Percentiles rank a stretch among this genome's conserved stretches.
Evolutionary conservation across 2,888 invertebrate species (phyloP).

Genomic region (Aproaerema taeniolella): DNA sequence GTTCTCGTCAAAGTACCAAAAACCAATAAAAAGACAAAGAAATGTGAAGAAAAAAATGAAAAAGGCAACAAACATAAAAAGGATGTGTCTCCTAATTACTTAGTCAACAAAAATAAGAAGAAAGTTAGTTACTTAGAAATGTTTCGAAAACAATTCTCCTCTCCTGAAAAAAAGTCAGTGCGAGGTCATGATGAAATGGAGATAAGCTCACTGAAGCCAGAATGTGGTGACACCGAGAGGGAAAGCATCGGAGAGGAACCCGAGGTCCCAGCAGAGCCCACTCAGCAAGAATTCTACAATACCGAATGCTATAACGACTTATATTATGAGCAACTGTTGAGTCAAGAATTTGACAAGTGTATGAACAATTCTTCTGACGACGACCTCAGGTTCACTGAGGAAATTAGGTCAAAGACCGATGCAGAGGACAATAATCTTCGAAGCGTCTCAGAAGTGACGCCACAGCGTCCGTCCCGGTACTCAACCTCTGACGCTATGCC

Average conservation of each 20-base stretch:
- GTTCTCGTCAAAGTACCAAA: constrained; percentile 62
- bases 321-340: constrained; percentile 56
- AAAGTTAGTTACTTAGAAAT: constrained; percentile 52
- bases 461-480: constrained; percentile 38
- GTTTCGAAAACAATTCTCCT: constrained; percentile 56
- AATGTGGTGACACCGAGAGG: constrained; percentile 63
- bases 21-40: constrained; percentile 27
- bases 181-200: constrained; percentile 29
- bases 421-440: constrained; percentile 28
- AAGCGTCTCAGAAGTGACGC: constrained; percentile 55
- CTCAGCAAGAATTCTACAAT: constrained; percentile 47
- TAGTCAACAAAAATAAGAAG: constrained; percentile 51
- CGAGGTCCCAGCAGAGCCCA: constrained; percentile 28
- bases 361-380: constrained; percentile 47
- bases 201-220: constrained; percentile 59
- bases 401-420: constrained; percentile 24
- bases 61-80: constrained; percentile 26
- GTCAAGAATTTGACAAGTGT: constrained; percentile 38
- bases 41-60: constrained; percentile 26
- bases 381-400: constrained; percentile 3
- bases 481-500: constrained; percentile 35
- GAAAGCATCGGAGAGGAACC: constrained; percentile 51
- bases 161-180: constrained; percentile 22
- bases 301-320: constrained; percentile 67
- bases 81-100: constrained; percentile 40